phyloP scores from a whole-genome alignment of 2,888 invertebrate genomes.

The Stratiomys singularior region DNA sequence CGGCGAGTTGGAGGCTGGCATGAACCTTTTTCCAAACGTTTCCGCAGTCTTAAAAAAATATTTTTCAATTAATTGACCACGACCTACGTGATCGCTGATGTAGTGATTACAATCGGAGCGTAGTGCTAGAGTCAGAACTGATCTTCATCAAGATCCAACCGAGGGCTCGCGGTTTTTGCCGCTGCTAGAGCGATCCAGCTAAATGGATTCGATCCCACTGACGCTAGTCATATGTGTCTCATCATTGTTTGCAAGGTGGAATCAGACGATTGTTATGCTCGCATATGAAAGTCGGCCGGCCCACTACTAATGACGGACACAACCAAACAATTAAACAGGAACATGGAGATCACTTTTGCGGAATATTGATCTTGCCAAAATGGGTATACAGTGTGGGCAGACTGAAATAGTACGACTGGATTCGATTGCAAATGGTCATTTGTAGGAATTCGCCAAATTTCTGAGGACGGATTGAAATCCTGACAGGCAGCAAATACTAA shows the following conservation, averaged over 20 bases:
- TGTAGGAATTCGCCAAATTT: too few species aligned
- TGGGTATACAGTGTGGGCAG: too few species aligned
- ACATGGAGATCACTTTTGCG: background rate
- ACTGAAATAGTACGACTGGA: too few species aligned
- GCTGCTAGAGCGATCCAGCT: background rate
- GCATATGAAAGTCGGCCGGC: background rate
- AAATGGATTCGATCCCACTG: background rate
- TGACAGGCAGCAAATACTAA: too few species aligned
- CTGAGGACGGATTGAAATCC: too few species aligned
- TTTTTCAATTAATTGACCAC: conserved; percentile 43
- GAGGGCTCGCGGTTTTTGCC: too few species aligned
- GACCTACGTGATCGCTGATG: conserved; percentile 37
- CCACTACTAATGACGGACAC: background rate
- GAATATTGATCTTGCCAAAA: conserved; percentile 2
- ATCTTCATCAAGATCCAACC: background rate
- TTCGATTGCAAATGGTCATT: too few species aligned
- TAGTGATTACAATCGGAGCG: conserved; percentile 2
- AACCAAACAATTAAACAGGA: conserved; percentile 5
- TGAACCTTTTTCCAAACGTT: background rate
- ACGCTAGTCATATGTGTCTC: background rate
- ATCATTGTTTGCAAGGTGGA: background rate
- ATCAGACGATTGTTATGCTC: background rate
- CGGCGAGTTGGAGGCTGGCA: background rate
- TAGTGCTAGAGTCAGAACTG: background rate
- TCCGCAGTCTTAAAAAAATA: conserved; percentile 35